These are phyloP conservation scores for Gila orcuttii DNA, from an alignment of 2,113 vertebrate species.

Conservation along the genomic window DNA sequence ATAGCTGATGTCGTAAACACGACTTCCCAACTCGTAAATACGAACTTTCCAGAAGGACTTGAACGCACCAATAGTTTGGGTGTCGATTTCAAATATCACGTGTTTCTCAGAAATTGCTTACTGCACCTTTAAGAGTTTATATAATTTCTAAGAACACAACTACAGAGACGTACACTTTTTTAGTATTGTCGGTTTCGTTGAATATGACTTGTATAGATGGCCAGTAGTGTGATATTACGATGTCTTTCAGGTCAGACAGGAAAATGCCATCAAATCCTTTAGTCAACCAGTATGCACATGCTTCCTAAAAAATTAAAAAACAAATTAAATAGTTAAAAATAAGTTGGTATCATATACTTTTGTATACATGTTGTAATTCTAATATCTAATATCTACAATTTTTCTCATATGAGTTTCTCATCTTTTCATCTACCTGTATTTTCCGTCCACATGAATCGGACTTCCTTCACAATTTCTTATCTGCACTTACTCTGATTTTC, in stretches of 20 bases:
- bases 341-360: not conserved
- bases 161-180: slow-evolving; percentile 55
- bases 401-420: not conserved
- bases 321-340: not conserved
- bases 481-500: slow-evolving; percentile 62
- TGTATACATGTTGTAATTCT: not conserved
- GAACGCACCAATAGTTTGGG: too few relatives aligned
- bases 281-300: slow-evolving; percentile 64
- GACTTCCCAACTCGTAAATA: too few relatives aligned
- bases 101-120: too few relatives aligned
- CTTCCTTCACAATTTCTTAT: slow-evolving; percentile 2
- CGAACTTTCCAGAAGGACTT: too few relatives aligned
- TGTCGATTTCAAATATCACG: too few relatives aligned
- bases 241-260: slow-evolving; percentile 58
- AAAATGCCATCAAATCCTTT: slow-evolving; percentile 79
- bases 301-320: slow-evolving; percentile 57
- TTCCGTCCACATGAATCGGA: not conserved
- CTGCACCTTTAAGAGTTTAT: too few relatives aligned
- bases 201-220: slow-evolving; percentile 61
- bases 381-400: not conserved
- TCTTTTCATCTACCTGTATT: not conserved
- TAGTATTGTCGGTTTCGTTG: slow-evolving; percentile 61
- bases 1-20: too few relatives aligned
- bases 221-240: slow-evolving; percentile 50
- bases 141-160: not conserved